These are phyloP conservation scores for Petrocephalus sullivani DNA, from an alignment of 2,797 vertebrate genomes.

Conservation along the genomic window DNA sequence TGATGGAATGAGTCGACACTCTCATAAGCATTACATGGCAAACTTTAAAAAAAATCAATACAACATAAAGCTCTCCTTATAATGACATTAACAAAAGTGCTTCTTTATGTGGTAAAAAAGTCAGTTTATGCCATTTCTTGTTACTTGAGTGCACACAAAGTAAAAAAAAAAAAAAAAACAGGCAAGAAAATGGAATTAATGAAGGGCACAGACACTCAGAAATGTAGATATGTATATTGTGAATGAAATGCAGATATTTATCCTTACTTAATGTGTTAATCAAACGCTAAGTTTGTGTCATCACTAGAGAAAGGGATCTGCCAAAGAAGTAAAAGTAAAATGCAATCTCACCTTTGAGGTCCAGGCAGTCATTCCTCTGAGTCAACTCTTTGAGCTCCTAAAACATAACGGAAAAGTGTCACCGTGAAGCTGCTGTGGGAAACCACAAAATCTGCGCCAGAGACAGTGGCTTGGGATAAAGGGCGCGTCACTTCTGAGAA, in stretches of 20 bases:
- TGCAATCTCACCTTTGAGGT: conserved; percentile 78
- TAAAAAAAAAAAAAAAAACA: background rate
- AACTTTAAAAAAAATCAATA: background rate
- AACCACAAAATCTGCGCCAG: background rate
- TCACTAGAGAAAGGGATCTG: background rate
- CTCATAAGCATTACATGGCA: background rate
- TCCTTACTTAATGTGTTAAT: no score
- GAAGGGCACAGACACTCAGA: background rate
- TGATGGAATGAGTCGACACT: conserved; percentile 17
- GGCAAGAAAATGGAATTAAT: background rate
- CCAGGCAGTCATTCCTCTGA: conserved; percentile 83
- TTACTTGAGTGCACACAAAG: background rate
- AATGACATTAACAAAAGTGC: background rate
- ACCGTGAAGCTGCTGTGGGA: background rate
- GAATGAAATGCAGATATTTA: no score
- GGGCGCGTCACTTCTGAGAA: background rate
- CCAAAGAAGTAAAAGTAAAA: background rate
- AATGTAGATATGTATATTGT: no score
- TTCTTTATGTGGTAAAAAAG: background rate
- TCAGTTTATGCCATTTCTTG: background rate
- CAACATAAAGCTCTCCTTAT: background rate
- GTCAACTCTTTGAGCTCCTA: conserved; percentile 85
- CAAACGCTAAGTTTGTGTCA: no score
- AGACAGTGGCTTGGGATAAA: background rate
- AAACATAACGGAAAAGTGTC: conserved; percentile 20